Percentiles rank a stretch among this genome's conserved stretches.
Conservation (phyloP, 2,888 invertebrate species). For the Palloptera scutellata region DNA sequence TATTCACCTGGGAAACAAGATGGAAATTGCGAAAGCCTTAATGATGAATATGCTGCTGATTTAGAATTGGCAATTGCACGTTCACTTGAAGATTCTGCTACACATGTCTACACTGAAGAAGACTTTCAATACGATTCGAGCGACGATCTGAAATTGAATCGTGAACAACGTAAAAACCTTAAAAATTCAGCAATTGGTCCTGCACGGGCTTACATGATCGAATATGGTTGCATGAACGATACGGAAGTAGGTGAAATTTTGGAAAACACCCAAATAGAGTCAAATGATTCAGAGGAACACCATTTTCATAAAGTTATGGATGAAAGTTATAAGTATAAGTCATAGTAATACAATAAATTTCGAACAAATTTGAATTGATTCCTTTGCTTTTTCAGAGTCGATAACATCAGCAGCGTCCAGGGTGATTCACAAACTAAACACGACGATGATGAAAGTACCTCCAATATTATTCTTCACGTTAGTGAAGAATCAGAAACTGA, state of each 20-base stretch:
- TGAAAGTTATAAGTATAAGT: not conserved
- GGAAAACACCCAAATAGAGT: slow-evolving; percentile 47
- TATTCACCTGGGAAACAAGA: not conserved
- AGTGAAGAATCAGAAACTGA: slow-evolving; percentile 37
- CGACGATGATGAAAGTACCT: no score
- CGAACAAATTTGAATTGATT: no score
- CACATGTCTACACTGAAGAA: slow-evolving; percentile 54
- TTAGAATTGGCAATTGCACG: slow-evolving; percentile 70
- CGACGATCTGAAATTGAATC: slow-evolving; percentile 59
- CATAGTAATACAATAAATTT: not conserved
- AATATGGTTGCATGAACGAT: slow-evolving; percentile 78
- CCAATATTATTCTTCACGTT: slow-evolving; percentile 32
- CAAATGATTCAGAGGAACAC: not conserved
- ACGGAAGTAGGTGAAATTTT: slow-evolving; percentile 73
- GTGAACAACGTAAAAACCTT: slow-evolving; percentile 55
- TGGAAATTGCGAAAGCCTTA: not conserved
- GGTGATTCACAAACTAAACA: no score
- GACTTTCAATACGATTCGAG: slow-evolving; percentile 66
- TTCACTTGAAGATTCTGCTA: slow-evolving; percentile 65
- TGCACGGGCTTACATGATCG: slow-evolving; percentile 77
- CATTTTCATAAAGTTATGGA: not conserved
- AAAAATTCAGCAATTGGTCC: slow-evolving; percentile 66
- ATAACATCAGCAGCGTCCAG: no score
- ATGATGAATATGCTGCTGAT: slow-evolving; percentile 67
- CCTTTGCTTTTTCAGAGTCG: no score